These are phyloP conservation scores for Drosophila siamana DNA, from an alignment of 2,888 invertebrate species.

Conservation along the genomic window DNA sequence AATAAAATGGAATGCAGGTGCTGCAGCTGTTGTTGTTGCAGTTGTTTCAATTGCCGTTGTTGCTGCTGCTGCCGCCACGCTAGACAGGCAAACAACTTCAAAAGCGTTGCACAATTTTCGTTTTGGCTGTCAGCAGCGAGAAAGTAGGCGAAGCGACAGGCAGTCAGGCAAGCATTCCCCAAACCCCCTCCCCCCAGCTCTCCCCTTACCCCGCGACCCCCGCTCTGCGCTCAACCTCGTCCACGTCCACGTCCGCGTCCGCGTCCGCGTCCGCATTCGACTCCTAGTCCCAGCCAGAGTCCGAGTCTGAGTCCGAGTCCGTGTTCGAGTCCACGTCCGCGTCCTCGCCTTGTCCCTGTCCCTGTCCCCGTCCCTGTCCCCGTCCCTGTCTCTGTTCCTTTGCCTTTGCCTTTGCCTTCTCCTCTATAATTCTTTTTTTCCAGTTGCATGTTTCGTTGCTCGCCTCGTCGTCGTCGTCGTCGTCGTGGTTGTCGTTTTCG, in stretches of 20 bases:
- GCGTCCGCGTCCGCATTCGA: constrained; percentile 28
- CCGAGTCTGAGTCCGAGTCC: not conserved
- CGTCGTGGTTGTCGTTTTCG: constrained; percentile 35
- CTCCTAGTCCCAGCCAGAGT: not conserved
- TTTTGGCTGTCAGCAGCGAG: constrained; percentile 2
- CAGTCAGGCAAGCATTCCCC: constrained; percentile 45
- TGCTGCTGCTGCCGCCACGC: constrained; percentile 19
- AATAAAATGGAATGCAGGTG: constrained; percentile 18
- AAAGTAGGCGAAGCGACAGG: constrained; percentile 35
- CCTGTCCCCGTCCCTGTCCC: constrained; percentile 1
- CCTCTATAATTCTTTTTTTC: constrained; percentile 18
- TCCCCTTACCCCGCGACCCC: too few species aligned
- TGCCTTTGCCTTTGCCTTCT: constrained; percentile 20
- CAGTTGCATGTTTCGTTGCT: constrained; percentile 9
- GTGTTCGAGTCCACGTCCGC: not conserved
- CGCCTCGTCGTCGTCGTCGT: constrained; percentile 2
- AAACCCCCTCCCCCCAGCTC: not conserved
- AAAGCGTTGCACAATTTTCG: constrained; percentile 74
- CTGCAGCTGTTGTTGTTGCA: constrained; percentile 3
- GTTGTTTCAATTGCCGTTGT: not conserved
- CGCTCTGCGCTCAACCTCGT: constrained; percentile 17
- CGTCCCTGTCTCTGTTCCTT: constrained; percentile 30
- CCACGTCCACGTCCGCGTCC: constrained; percentile 27
- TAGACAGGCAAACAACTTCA: constrained; percentile 65
- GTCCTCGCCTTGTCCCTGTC: constrained; percentile 40